Evolutionary conservation across 2,113 vertebrate genomes (phyloP), one percentile per base, ranked within the genome.

Genomic region (Corythoichthys haematopterus): DNA sequence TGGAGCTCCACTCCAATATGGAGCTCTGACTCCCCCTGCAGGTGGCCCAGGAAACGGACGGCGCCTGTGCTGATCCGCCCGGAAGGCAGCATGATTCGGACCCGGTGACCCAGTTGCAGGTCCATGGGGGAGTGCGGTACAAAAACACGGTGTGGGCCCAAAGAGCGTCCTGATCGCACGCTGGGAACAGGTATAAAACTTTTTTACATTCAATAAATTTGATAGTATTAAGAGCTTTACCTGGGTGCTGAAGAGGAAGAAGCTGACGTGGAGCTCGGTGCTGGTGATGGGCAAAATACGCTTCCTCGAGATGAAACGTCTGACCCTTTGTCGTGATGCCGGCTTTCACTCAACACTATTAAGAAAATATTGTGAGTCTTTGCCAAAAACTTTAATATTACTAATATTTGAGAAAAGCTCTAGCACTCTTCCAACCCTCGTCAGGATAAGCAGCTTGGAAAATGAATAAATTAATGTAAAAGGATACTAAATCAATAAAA

Each of bases 1-100:
- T 90, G 91, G 75, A 93, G 80, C 72, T 92, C 91, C 62, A 93
- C 88, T 7, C 91, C 91, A 4, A 93, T 79, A 64, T 88, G 74
- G 71, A 88, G 66, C 45, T 92, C 90, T 68, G 80, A 59, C 63
- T 86, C 88, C 69, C 87, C 89, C 68, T 88, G 83, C 82, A 91
- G 83, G 75, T 74, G 65, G 28, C 90, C 91, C 35, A 93, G 70
- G 82, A 87, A 92, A 60, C 85, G 85, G 36, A 93, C 51, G 0
- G 74, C 83, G 13, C 91, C 92, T 1, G 87, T 90, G 75, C 90
- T 89, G 80, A 92, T 85, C 46, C 89, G 79, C 7, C 91, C 90
- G 3, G 85, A 90, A 0, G 88, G 89, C 61, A 93, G 79, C 84
- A 92, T 82, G 70, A 92, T 72, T 69, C 90, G 87, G 8, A 93